Evolutionary conservation across 2,113 vertebrate genomes (phyloP).

Genomic region (Eolophus roseicapilla): DNA sequence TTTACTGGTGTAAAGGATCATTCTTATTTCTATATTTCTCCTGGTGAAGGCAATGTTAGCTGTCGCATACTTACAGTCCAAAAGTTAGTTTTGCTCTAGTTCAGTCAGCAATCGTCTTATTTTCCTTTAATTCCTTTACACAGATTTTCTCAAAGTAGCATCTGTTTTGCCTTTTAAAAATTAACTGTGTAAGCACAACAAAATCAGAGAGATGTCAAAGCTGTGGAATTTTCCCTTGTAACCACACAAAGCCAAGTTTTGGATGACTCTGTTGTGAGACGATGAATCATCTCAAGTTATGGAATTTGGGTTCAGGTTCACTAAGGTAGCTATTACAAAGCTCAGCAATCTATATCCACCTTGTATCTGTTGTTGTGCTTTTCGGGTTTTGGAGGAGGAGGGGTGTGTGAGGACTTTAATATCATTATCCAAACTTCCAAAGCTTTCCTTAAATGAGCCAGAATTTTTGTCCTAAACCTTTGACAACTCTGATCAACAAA

Average conservation of each 20-base stretch:
- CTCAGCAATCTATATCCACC: conserved; percentile 6
- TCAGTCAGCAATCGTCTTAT: background rate
- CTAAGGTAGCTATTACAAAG: background rate
- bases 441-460: background rate
- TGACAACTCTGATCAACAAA: background rate
- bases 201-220: conserved; percentile 57
- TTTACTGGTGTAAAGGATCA: background rate
- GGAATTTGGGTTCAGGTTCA: conserved; percentile 14
- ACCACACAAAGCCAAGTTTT: conserved; percentile 9
- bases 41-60: background rate
- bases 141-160: conserved; percentile 40
- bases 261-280: background rate
- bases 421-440: background rate
- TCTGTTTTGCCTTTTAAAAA: conserved; percentile 61
- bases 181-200: conserved; percentile 64
- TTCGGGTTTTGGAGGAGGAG: background rate
- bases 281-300: conserved; percentile 16
- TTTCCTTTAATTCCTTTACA: conserved; percentile 5
- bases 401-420: background rate
- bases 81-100: background rate
- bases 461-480: background rate
- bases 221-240: conserved; percentile 58
- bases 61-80: background rate
- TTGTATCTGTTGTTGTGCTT: background rate
- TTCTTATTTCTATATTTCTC: background rate